Evolutionary conservation across 2,888 invertebrate species (phyloP), one percentile per base, ranked within the genome.

Genomic region (Noctua janthe): DNA sequence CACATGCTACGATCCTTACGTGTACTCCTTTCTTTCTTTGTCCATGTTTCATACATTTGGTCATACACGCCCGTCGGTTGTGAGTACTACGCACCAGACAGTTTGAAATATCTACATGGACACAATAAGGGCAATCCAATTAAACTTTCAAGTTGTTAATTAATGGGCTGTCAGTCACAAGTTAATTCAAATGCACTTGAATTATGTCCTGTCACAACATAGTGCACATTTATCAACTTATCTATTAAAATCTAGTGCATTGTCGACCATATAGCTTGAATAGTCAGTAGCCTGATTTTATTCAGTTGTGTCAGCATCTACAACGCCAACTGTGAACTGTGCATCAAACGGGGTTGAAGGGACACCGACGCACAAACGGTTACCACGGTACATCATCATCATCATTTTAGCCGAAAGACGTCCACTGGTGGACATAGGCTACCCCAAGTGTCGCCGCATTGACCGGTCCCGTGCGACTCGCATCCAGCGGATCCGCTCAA

Each of bases 221-320:
- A 54, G 71, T 35, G 54, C 15, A 71, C 71, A 72, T 71, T 80
- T 72, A 78, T 47, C 11, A 6, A 35, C 29, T 43, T 78, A 54
- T 23, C 8, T 54, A 54, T 29, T 23, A 54, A 54, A 54, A 23
- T 54, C 56, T 35, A 73, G 23, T 15, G 29, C 29, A 2, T 13
- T n/a, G 11, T n/a, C n/a, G 59, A 11, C 4, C 11, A 54, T 54
- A 54, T 6, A 54, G 54, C 7, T 54, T 20, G 20, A 54, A 54
- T 20, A 8, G 20, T 8, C 54, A 23, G 23, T 10, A 23, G 8
- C 3, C 8, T 54, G 54, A 8, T 54, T 54, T 54, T 54, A 54
- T 23, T 54, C 20, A 20, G 20, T 20, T 8, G 54, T 54, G 54
- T 20, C 8, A 20, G 54, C 8, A 49, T 13, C 49, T 13, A 49